A percentile compares a stretch with the other conserved stretches of the same genome.
Evolutionary conservation across 2,113 vertebrate genomes (phyloP).

Genomic region (Odontophorus gujanensis): DNA sequence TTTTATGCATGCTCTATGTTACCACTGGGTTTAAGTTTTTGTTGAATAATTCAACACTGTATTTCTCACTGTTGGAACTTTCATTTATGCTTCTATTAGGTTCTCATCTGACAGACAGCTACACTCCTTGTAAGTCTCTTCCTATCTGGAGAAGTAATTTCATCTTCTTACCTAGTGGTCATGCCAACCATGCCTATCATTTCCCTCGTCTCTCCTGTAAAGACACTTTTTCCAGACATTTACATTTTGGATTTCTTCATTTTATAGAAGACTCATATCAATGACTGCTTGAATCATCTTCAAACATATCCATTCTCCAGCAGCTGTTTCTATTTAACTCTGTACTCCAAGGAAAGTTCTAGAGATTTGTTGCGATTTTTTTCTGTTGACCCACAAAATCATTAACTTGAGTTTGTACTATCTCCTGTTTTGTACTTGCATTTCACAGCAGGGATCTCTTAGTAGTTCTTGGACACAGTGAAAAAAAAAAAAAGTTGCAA

Average conservation of each 20-base stretch:
- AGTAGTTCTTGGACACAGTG: neutral
- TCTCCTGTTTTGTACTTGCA: neutral
- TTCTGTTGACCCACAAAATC: neutral
- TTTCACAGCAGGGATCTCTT: neutral
- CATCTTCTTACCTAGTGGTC: slow-evolving; percentile 24
- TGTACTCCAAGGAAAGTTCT: neutral
- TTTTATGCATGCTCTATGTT: slow-evolving; percentile 23
- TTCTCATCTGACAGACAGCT: slow-evolving; percentile 28
- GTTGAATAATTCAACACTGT: slow-evolving; percentile 56
- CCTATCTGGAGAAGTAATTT: slow-evolving; percentile 42
- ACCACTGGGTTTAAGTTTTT: neutral
- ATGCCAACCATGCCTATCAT: neutral
- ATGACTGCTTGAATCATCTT: neutral
- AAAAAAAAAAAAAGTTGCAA: neutral
- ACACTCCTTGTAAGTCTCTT: slow-evolving; percentile 25
- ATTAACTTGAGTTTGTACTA: neutral
- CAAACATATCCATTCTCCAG: neutral
- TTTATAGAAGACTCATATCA: neutral
- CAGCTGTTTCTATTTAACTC: slow-evolving; percentile 24
- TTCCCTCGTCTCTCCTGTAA: slow-evolving; percentile 1
- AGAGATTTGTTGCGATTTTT: neutral
- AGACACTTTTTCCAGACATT: neutral
- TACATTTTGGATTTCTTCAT: slow-evolving; percentile 12
- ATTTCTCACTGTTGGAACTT: slow-evolving; percentile 33
- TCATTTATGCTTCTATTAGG: slow-evolving; percentile 10